Evolutionary conservation across 2,113 vertebrate species (phyloP).

Genomic region (Eonycteris spelaea): DNA sequence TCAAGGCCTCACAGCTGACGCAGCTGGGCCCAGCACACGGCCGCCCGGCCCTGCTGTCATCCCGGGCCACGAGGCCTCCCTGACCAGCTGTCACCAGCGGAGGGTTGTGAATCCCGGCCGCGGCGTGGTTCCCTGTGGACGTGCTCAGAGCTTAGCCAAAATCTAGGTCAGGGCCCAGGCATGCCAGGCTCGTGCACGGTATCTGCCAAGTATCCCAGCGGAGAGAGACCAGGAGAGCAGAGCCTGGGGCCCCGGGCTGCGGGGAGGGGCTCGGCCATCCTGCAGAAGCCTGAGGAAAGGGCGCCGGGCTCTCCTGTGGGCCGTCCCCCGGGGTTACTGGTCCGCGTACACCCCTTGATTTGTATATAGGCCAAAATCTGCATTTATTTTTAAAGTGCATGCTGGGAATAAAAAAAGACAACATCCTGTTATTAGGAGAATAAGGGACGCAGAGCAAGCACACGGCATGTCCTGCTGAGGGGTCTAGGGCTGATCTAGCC

Average conservation of each 20-base stretch:
- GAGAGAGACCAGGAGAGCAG: background rate
- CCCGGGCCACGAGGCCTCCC: background rate
- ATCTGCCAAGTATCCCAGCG: background rate
- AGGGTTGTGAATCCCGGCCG: rapidly evolving
- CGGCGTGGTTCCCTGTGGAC: background rate
- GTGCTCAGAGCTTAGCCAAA: background rate
- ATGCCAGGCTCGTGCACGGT: background rate
- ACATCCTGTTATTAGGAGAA: background rate
- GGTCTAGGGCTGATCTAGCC: background rate
- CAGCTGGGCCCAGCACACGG: background rate
- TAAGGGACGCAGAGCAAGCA: background rate
- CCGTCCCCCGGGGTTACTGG: background rate
- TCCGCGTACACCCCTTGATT: background rate
- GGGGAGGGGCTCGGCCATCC: background rate
- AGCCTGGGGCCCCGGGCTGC: background rate
- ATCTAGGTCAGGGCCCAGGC: background rate
- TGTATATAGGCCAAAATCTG: conserved; percentile 24
- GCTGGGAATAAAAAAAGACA: background rate
- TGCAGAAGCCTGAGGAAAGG: background rate
- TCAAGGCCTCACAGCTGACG: background rate
- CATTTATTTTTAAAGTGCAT: conserved; percentile 38
- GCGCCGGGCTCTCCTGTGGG: background rate
- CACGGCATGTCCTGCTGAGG: background rate
- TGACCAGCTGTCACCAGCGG: background rate
- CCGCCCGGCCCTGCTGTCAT: background rate